phyloP scores from a whole-genome alignment of 53 echinoderm and acorn worm species.

The Zoroaster sp. region DNA sequence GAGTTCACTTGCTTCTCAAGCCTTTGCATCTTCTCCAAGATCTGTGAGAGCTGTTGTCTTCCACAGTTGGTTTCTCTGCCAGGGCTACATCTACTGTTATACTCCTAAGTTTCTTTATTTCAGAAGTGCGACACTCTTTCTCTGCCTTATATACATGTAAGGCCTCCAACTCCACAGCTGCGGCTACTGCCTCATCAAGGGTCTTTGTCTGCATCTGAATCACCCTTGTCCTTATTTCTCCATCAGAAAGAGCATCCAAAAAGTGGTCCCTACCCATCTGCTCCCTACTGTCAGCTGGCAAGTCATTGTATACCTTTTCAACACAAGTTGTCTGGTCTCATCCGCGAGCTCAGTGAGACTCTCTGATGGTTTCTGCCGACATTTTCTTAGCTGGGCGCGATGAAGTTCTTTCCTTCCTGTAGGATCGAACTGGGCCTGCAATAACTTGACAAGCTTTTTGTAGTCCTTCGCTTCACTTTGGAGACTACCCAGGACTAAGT shows the following conservation, averaged over 20 bases:
- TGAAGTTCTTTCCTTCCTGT: too few species aligned
- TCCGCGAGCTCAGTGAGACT: background rate
- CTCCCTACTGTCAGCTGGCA: background rate
- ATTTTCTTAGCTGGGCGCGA: background rate
- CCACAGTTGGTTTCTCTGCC: too few species aligned
- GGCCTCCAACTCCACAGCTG: conserved; percentile 28
- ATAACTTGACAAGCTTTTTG: background rate
- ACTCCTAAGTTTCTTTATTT: background rate
- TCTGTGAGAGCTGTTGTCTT: background rate
- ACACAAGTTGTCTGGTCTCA: background rate
- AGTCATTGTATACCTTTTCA: background rate
- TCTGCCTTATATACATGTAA: background rate
- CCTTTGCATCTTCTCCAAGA: too few species aligned
- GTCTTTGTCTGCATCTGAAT: background rate
- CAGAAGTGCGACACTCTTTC: background rate
- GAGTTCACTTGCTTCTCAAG: too few species aligned
- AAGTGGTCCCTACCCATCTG: background rate
- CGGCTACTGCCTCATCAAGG: background rate
- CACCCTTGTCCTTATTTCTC: background rate
- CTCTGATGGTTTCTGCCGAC: background rate
- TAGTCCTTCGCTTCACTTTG: background rate
- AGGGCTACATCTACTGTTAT: background rate
- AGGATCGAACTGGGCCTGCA: background rate
- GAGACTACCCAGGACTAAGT: background rate
- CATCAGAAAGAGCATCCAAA: background rate